These are phyloP conservation scores for Drosophila paulistorum DNA, from an alignment of 1,140 invertebrate species.

Conservation along the genomic window DNA sequence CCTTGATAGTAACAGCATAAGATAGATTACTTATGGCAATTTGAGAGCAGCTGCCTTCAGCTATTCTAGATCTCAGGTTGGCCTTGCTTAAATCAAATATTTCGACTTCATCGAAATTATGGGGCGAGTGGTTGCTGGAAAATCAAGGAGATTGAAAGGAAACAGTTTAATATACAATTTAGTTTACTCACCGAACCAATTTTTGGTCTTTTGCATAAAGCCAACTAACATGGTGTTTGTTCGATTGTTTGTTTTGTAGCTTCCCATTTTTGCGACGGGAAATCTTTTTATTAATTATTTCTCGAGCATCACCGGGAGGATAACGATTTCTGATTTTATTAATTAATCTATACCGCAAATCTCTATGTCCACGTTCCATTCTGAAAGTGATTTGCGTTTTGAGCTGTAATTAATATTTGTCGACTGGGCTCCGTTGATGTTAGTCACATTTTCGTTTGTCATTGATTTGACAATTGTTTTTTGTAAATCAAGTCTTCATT, in stretches of 20 bases:
- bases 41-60: not conserved
- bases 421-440: no score
- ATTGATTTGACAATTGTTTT: not conserved
- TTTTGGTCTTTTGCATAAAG: no score
- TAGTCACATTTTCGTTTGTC: no score
- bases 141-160: no score
- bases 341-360: not conserved
- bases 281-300: conserved; percentile 5
- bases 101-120: not conserved
- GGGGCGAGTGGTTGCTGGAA: no score
- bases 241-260: not conserved
- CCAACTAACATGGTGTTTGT: not conserved
- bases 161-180: no score
- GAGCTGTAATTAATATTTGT: no score
- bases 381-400: no score
- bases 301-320: not conserved
- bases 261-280: not conserved
- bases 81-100: not conserved
- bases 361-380: not conserved
- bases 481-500: not conserved
- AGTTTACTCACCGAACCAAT: no score
- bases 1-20: not conserved
- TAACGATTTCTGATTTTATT: not conserved
- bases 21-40: not conserved
- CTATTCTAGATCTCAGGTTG: not conserved